Percentiles rank a stretch among this genome's conserved stretches.
Conservation (phyloP, 2,888 invertebrate species). For the Erpobdella octoculata region DNA sequence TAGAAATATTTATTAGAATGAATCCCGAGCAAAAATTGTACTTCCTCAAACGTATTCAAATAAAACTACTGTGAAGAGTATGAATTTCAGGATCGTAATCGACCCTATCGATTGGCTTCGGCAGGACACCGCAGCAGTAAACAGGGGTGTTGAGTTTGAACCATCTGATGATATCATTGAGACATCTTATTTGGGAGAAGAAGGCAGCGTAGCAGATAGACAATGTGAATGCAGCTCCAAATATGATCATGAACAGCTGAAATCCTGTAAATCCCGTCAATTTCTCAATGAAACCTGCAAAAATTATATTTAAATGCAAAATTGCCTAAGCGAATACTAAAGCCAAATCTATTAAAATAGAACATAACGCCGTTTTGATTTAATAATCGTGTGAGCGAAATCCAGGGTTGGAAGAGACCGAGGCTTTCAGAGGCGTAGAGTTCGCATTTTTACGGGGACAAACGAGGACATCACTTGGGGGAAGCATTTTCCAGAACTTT, state of each 20-base stretch:
- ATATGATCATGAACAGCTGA: background rate
- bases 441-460: no score
- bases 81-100: constrained; percentile 3
- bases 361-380: no score
- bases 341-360: no score
- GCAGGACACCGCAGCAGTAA: constrained; percentile 4
- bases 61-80: constrained; percentile 3
- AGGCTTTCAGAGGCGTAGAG: no score
- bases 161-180: background rate
- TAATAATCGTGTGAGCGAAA: no score
- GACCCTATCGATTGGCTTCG: background rate
- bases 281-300: background rate
- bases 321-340: no score
- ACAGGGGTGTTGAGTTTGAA: background rate
- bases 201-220: background rate
- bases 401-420: no score
- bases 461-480: no score
- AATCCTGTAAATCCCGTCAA: background rate
- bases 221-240: background rate
- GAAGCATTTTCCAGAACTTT: no score
- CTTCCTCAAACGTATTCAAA: no score
- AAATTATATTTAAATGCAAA: background rate
- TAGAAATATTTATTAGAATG: no score
- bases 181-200: background rate
- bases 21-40: no score